Conservation (phyloP, 2,113 vertebrate species). For the Grammomys surdaster region DNA sequence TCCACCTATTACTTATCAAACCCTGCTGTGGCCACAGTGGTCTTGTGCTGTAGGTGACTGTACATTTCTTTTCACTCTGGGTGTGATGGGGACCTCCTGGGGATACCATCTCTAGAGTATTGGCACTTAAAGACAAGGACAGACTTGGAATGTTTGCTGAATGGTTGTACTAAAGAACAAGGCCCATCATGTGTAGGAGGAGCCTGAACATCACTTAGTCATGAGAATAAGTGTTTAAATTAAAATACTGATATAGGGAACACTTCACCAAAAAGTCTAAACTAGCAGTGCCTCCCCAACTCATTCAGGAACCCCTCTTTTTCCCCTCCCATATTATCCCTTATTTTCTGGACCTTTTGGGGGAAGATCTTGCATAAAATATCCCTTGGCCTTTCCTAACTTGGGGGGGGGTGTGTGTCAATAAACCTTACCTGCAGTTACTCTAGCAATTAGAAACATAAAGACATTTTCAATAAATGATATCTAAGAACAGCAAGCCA, state of each 20-base stretch:
- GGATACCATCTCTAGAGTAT: background rate
- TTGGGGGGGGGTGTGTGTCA: background rate
- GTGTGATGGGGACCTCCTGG: background rate
- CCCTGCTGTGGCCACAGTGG: background rate
- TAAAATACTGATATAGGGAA: background rate
- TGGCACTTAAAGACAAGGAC: background rate
- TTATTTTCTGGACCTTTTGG: background rate
- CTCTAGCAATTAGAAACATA: background rate
- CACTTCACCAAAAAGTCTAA: background rate
- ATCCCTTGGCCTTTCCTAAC: too few species aligned
- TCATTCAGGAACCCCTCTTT: too few species aligned
- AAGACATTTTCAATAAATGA: background rate
- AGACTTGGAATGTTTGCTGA: background rate
- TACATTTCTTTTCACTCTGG: background rate
- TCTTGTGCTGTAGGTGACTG: background rate
- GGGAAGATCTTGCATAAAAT: background rate
- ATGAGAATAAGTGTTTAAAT: background rate
- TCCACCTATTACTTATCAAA: background rate
- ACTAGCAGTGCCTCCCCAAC: background rate
- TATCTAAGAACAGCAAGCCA: background rate
- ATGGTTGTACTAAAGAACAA: background rate
- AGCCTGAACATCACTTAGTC: background rate
- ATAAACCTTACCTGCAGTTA: background rate
- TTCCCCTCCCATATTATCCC: background rate
- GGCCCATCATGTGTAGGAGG: background rate